Conservation (phyloP, 2,888 invertebrate genomes). For the Cybosia mesomella region DNA sequence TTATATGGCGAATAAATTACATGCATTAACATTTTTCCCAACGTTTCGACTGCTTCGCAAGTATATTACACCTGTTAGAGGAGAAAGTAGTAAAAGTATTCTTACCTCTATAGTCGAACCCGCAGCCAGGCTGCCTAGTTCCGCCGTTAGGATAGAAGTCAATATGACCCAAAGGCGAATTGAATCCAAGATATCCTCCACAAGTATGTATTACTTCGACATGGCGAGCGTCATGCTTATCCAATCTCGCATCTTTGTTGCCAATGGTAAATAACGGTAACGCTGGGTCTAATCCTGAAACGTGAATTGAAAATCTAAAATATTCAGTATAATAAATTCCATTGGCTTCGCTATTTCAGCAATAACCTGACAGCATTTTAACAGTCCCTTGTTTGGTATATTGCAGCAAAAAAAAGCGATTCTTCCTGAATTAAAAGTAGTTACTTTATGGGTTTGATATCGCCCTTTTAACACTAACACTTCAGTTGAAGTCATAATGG, state of each 20-base stretch:
- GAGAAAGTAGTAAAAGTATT: not conserved
- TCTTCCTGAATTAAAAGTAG: no score
- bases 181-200: slow-evolving; percentile 88
- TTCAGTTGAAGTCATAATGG: no score
- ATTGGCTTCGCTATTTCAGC: not conserved
- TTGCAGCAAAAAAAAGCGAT: not conserved
- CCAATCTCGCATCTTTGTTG: slow-evolving; percentile 84
- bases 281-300: slow-evolving; percentile 87
- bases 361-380: not conserved
- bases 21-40: no score
- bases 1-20: no score
- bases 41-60: not conserved
- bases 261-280: slow-evolving; percentile 85
- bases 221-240: slow-evolving; percentile 86
- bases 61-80: not conserved
- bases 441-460: no score
- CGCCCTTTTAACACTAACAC: no score
- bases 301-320: not conserved
- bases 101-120: slow-evolving; percentile 83
- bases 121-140: slow-evolving; percentile 86
- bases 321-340: not conserved
- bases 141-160: slow-evolving; percentile 89
- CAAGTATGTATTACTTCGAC: slow-evolving; percentile 89
- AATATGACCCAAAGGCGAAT: slow-evolving; percentile 87
- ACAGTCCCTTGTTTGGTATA: not conserved